Evolutionary conservation across 2,797 vertebrate genomes (phyloP).

Genomic region (Vultur gryphus): DNA sequence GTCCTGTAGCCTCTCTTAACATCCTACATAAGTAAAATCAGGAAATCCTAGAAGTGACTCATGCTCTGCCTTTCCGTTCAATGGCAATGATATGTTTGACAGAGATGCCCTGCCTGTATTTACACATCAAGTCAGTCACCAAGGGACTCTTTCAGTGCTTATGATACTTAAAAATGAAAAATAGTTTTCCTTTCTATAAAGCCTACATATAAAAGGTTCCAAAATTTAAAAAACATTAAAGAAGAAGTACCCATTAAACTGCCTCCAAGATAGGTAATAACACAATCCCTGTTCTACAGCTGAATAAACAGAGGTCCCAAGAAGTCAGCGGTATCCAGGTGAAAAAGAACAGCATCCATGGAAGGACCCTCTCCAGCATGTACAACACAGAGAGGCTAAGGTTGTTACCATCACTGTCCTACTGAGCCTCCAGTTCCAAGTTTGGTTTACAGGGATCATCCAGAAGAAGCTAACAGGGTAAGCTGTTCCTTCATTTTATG

Average conservation of each 20-base stretch:
- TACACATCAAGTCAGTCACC: slow-evolving; percentile 40
- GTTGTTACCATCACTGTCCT: not conserved
- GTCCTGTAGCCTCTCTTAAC: slow-evolving; percentile 1
- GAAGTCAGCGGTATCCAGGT: not conserved
- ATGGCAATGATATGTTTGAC: slow-evolving; percentile 2
- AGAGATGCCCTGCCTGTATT: slow-evolving; percentile 31
- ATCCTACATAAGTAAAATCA: slow-evolving; percentile 26
- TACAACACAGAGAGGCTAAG: not conserved
- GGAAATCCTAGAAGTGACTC: slow-evolving; percentile 35
- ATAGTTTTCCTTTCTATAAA: not conserved
- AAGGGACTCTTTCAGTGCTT: slow-evolving; percentile 22
- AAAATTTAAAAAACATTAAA: not conserved
- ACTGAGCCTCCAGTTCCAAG: not conserved
- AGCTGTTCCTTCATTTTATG: not conserved
- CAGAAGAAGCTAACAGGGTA: not conserved
- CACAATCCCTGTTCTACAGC: not conserved
- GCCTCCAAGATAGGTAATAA: not conserved
- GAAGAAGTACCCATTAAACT: not conserved
- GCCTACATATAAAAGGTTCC: not conserved
- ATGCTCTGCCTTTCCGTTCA: slow-evolving; percentile 31
- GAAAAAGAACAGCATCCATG: not conserved
- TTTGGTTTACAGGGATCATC: not conserved
- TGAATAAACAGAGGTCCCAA: slow-evolving; percentile 35
- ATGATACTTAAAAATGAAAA: slow-evolving; percentile 15
- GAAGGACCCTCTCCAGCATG: not conserved